Base-by-base conservation (phyloP, 2,113 vertebrate genomes). In the Percopsis transmontana region DNA sequence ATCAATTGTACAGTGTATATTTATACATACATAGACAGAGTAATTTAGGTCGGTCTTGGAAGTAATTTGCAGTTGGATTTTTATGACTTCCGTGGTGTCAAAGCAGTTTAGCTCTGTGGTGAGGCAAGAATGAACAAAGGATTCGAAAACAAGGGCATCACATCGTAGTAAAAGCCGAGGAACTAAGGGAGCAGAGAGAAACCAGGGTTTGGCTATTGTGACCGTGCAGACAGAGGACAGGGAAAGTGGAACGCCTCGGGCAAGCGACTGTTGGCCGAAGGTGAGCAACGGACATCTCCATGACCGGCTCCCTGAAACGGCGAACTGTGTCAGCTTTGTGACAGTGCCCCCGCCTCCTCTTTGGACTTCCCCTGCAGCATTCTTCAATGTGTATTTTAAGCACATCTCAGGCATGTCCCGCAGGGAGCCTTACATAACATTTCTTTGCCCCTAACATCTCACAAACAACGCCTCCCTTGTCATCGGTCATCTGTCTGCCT, bases 361-460 rank as follows among this genome's bases (percentile, higher is more conserved):
- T 24, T 6, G 19, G 51, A 65, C 63, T 61, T 66, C 55, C 68
- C 66, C 52, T 45, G 38, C 23, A 56, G 58, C 62, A 58, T 38
- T 16, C 16, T 70, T 77, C 33, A 33, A n/a, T 13, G 48, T 66
- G 54, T 86, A 81, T 84, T 84, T 76, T 66, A 75, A 80, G 68
- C 69, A 44, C 14, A 3, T 53, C 70, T 60, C 15, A 16, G 41
- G 39, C 55, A 40, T 13, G 39, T 5, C 53, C 70, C 50, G 45
- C 54, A 11, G 55, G 14, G 18, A 8, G 1, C 48, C 63, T 84
- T 85, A 85, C 58, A 59, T 79, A 87, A 85, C 61, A 3, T 40
- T 48, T 41, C 65, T 73, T 39, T 65, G n/a, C 70, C 56, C 33
- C 15, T 82, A 58, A 55, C 68, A 58, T 72, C 27, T 57, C 42